phyloP scores from a whole-genome alignment of 2,113 vertebrate genomes.

The Anguilla rostrata region DNA sequence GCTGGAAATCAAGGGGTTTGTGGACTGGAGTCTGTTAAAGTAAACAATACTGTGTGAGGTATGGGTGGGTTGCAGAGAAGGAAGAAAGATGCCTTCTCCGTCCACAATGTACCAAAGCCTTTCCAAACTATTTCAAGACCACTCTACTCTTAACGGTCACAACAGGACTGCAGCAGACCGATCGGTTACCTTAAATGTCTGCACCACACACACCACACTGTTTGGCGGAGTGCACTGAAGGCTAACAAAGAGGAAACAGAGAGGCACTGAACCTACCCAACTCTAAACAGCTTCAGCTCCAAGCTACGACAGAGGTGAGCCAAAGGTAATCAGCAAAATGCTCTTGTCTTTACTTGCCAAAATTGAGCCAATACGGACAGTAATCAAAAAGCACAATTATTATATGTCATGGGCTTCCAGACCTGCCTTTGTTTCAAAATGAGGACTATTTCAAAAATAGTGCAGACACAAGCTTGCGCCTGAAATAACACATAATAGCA shows the following conservation, averaged over 20 bases:
- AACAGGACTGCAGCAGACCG: conserved; percentile 26
- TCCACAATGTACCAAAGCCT: conserved; percentile 31
- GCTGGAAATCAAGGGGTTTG: conserved; percentile 21
- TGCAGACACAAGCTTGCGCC: background rate
- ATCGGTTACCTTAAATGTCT: conserved; percentile 18
- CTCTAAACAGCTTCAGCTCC: background rate
- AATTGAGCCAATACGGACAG: conserved; percentile 15
- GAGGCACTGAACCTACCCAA: background rate
- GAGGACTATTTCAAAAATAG: no score
- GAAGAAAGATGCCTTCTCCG: conserved; percentile 8
- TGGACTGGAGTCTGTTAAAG: conserved; percentile 32
- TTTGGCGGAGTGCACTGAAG: background rate
- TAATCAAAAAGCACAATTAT: background rate
- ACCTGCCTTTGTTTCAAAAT: background rate
- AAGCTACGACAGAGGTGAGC: conserved; percentile 6
- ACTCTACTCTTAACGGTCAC: conserved; percentile 21
- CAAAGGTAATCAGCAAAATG: background rate
- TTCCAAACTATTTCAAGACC: conserved; percentile 34
- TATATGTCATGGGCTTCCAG: background rate
- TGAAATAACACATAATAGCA: background rate
- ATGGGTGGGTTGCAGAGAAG: conserved; percentile 12
- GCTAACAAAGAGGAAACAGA: background rate
- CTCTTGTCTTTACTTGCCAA: background rate
- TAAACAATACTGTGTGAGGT: conserved; percentile 39
- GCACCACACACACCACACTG: conserved; percentile 16